These are phyloP conservation scores for Mohoua ochrocephala DNA, from an alignment of 2,113 vertebrate species.

Conservation along the genomic window DNA sequence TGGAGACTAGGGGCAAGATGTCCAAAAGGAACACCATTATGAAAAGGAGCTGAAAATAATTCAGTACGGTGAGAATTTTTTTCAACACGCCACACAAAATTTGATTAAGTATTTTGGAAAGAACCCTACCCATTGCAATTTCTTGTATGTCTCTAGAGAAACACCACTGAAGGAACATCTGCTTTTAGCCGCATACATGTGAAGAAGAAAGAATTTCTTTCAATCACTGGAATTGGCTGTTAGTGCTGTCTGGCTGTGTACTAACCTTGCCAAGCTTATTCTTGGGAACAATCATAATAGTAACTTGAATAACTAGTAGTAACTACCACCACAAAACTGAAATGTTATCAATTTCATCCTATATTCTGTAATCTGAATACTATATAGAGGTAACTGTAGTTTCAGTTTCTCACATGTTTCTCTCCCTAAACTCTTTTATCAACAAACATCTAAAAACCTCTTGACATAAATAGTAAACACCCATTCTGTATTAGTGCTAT, in stretches of 20 bases:
- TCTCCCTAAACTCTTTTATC: background rate
- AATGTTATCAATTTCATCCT: background rate
- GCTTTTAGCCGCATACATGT: background rate
- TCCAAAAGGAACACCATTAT: background rate
- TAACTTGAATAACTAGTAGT: background rate
- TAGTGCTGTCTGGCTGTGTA: background rate
- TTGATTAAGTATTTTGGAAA: background rate
- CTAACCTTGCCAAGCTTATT: background rate
- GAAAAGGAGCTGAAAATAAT: background rate
- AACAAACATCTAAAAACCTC: background rate
- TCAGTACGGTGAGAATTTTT: background rate
- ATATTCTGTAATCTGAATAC: background rate
- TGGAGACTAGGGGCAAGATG: accelerated
- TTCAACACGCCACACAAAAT: background rate
- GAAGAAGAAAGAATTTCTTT: background rate
- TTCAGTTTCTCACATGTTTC: background rate
- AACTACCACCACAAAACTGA: background rate
- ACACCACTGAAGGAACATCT: background rate
- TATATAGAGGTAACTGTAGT: background rate
- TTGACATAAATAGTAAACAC: background rate
- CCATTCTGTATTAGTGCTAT: background rate
- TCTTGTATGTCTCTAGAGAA: background rate
- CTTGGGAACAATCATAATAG: background rate
- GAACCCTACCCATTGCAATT: accelerated
- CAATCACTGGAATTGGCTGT: background rate